Conservation (phyloP, 2,113 vertebrate species). For the Pogonocichla stellata region DNA sequence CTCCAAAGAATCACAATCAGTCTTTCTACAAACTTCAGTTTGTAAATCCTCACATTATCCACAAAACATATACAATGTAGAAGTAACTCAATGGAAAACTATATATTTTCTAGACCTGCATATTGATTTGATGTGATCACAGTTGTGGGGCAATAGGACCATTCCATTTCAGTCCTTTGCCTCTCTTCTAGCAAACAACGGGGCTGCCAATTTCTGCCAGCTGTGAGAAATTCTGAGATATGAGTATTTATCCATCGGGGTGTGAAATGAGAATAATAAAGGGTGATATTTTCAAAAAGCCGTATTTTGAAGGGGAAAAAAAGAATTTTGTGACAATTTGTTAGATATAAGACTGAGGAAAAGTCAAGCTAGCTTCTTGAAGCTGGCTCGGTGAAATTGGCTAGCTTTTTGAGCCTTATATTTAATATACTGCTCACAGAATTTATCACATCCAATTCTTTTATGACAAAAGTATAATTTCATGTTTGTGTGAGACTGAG, state of each 20-base stretch:
- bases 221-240: background rate
- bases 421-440: constrained; percentile 37
- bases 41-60: background rate
- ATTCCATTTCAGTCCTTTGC: background rate
- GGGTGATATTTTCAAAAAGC: background rate
- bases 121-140: background rate
- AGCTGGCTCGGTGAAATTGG: constrained; percentile 1
- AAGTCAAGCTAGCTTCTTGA: constrained; percentile 28
- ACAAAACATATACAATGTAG: background rate
- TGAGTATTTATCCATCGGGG: background rate
- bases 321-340: constrained; percentile 9
- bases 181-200: background rate
- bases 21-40: background rate
- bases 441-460: constrained; percentile 58
- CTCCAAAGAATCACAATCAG: background rate
- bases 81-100: background rate
- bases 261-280: background rate
- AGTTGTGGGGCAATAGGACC: background rate
- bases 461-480: constrained; percentile 64
- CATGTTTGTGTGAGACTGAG: constrained; percentile 40
- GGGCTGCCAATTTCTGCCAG: background rate
- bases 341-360: constrained; percentile 10
- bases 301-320: background rate
- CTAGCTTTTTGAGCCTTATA: constrained; percentile 7
- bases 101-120: background rate